Percentiles rank a stretch among this genome's conserved stretches.
These are phyloP conservation scores for Motacilla alba DNA, from an alignment of 2,113 vertebrate genomes.

Conservation along the genomic window DNA sequence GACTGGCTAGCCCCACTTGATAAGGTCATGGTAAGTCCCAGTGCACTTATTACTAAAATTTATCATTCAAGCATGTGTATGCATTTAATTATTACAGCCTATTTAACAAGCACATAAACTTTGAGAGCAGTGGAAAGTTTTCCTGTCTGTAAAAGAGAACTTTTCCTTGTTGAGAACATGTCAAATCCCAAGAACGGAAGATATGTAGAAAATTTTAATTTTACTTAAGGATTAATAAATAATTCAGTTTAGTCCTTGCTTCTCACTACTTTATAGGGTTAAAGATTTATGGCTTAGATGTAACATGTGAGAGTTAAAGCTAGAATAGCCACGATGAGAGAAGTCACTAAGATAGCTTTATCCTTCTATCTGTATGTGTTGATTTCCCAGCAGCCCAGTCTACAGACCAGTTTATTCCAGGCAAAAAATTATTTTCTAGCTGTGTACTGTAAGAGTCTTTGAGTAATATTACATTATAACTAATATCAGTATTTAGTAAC, in stretches of 20 bases:
- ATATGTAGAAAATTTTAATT: neutral
- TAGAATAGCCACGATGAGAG: neutral
- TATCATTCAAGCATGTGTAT: conserved; percentile 41
- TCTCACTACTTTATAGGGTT: neutral
- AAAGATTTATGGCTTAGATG: neutral
- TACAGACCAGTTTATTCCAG: neutral
- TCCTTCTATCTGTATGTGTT: neutral
- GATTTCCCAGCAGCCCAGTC: neutral
- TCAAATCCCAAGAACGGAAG: neutral
- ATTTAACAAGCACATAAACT: conserved; percentile 42
- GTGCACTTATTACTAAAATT: conserved; percentile 44
- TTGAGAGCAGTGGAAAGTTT: neutral
- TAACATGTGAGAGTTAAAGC: neutral
- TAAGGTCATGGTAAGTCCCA: conserved; percentile 61
- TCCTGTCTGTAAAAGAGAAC: neutral
- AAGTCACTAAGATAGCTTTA: neutral
- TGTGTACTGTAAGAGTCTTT: neutral
- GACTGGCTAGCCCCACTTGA: conserved; percentile 57
- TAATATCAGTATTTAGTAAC: neutral
- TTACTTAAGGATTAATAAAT: neutral
- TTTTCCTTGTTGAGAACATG: neutral
- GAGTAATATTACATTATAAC: neutral
- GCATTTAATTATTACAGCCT: conserved; percentile 47
- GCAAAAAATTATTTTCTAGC: neutral
- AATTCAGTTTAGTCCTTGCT: neutral